Conservation (phyloP, 2,113 vertebrate genomes). For the Cryptomyrus ogoouensis region DNA sequence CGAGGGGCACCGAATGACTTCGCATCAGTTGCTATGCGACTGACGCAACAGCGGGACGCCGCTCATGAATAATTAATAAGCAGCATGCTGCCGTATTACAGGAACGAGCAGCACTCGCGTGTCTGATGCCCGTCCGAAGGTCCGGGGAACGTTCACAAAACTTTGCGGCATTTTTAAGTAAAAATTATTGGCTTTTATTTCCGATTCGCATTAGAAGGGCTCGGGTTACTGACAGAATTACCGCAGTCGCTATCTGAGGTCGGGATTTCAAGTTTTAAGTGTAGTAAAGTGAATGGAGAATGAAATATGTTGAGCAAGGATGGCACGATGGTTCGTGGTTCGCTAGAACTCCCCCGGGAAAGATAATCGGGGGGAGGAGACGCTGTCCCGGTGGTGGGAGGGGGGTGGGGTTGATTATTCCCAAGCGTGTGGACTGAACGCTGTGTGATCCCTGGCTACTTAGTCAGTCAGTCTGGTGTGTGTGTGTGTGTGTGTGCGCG, state of each 20-base stretch:
- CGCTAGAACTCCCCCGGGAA: neutral
- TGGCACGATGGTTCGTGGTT: neutral
- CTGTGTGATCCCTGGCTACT: neutral
- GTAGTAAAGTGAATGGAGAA: neutral
- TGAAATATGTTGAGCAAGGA: neutral
- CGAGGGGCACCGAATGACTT: neutral
- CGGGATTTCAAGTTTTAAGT: neutral
- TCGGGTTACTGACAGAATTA: neutral
- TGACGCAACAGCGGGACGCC: neutral
- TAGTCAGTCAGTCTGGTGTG: neutral
- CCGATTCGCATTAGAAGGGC: neutral
- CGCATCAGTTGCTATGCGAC: slow-evolving; percentile 5
- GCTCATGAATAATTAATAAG: neutral
- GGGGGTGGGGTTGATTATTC: slow-evolving; percentile 12
- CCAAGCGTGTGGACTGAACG: neutral
- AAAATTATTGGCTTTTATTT: neutral
- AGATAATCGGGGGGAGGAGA: neutral
- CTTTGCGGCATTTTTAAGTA: neutral
- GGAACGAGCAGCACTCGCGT: neutral
- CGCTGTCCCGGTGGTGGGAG: neutral
- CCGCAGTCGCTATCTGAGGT: neutral
- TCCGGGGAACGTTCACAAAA: neutral
- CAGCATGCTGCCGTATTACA: neutral
- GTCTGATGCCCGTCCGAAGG: neutral
- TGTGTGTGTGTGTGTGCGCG: neutral